Evolutionary conservation across 2,888 invertebrate genomes (phyloP), one percentile per base, ranked within the genome.

Genomic region (Drosophila infuscata): DNA sequence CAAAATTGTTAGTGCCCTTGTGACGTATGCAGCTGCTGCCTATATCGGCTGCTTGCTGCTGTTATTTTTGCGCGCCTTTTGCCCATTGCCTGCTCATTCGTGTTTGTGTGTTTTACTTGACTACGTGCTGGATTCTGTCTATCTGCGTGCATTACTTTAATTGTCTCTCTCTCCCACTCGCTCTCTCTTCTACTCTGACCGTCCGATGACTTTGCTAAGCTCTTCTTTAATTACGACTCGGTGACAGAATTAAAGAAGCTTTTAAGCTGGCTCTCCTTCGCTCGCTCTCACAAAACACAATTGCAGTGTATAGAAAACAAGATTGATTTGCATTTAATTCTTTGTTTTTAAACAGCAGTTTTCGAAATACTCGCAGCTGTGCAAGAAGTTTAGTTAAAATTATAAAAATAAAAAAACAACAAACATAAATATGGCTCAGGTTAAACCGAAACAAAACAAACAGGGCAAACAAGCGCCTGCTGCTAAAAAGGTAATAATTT

Each of bases 381-480:
- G 59, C 57, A 59, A 72, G 62, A 79, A 82, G 62, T 75, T 88
- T 86, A 86, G 70, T 79, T 79, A 77, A 76, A 87, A 81, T 83
- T 82, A 76, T 25, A 58, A 15, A 46, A 46, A 4, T 20, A 63
- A 48, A 57, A 61, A 64, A 46, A 25, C 20, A 41, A 11, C 36
- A 36, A 20, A 60, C 69, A 71, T 36, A 75, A 91, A 83, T 85
- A 93, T 93, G 93, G 92, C 92, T 91, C 93, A 93, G 92, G 89
- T 91, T 82, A 93, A 93, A 91, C 90, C 78, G 82, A 93, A 92
- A 89, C 93, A 92, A 85, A 92, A 80, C 83, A 93, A 93, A 88
- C 92, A 91, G 89, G 90, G 90, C 86, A 93, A 93, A 83, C 92
- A 91, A 84, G 83, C 83, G 59, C 65, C 82, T 66, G 81, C 77